Evolutionary conservation across 2,888 invertebrate genomes (phyloP).

Genomic region (Ormyrus nitidulus): DNA sequence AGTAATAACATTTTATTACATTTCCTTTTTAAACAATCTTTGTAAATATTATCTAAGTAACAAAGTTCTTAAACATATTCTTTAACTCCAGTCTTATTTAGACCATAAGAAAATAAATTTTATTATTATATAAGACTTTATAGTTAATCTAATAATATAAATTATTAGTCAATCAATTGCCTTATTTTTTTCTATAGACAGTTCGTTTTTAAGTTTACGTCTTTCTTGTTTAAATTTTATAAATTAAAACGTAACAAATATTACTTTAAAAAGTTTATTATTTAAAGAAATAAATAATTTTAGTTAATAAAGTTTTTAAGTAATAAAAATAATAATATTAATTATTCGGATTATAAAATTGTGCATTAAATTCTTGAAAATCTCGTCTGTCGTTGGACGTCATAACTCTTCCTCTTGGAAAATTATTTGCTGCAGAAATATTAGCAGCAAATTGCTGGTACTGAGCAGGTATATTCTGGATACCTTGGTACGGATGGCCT

Average conservation of each 20-base stretch:
- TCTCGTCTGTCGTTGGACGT: neutral
- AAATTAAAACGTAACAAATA: slow-evolving; percentile 22
- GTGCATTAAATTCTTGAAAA: neutral
- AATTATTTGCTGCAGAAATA: neutral
- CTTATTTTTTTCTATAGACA: neutral
- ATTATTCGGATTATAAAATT: slow-evolving; percentile 29
- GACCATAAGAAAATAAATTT: slow-evolving; percentile 14
- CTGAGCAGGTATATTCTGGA: neutral
- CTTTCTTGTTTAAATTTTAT: neutral
- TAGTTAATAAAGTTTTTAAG: neutral
- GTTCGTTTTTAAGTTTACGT: neutral
- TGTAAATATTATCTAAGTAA: slow-evolving; percentile 12
- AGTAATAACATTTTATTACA: slow-evolving; percentile 26
- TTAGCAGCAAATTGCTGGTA: slow-evolving; percentile 9
- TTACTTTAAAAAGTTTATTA: neutral
- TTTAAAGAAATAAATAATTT: neutral
- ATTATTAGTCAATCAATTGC: too few species aligned
- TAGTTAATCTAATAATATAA: too few species aligned
- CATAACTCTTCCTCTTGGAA: neutral
- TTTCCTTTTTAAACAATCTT: slow-evolving; percentile 5
- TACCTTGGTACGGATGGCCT: neutral
- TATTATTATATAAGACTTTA: neutral
- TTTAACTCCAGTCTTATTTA: neutral
- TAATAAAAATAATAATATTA: neutral
- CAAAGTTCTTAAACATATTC: slow-evolving; percentile 1